Base-by-base conservation (phyloP, 2,113 vertebrate species). In the Electrona antarctica region DNA sequence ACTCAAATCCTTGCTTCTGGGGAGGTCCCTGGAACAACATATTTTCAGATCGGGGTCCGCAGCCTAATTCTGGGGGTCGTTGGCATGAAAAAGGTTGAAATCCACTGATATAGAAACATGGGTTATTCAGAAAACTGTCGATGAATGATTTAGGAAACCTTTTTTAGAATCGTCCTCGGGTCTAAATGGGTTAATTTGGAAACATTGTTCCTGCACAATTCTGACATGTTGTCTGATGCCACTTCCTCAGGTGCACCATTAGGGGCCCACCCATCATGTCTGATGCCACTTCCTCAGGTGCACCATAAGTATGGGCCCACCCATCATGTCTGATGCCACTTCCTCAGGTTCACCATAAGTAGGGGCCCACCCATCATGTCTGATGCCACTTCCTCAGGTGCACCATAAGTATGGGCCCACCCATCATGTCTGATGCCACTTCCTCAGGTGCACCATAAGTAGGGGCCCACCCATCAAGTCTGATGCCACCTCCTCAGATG, bases 151-250 rank as follows among this genome's bases (percentile, higher is more conserved):
- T 21, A 21, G 21, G 2, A 21, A 21, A 21, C 21, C 1, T 21
- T 21, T 21, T 21, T 21, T 21, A 21, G 21, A 21, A 21, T 21
- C 21, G 21, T 21, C 21, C 21, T 21, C 21, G 21, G 21, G 21
- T 21, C 1, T 21, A 21, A 21, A 21, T 21, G 21, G 21, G 21
- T 45, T 59, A 41, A 76, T 70, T 10, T 47, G 47, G n/a, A 64
- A 29, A 45, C 58, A 7, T 60, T 65, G 14, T 71, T 60, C 46
- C 48, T 11, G 47, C 59, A 9, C 69, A 11, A 49, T 47, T 61
- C 29, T 74, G 28, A 48, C 28, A 57, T 9, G 49, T 2, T 9
- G 49, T 2, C 54, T 69, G 21, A 21, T 21, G n/a, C 15, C n/a
- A 58, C 52, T 33, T 60, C 64, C 28, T 64, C 54, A 8, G 6